Evolutionary conservation across 2,797 vertebrate genomes (phyloP), one percentile per base, ranked within the genome.

Genomic region (Mionectes olivaceus): DNA sequence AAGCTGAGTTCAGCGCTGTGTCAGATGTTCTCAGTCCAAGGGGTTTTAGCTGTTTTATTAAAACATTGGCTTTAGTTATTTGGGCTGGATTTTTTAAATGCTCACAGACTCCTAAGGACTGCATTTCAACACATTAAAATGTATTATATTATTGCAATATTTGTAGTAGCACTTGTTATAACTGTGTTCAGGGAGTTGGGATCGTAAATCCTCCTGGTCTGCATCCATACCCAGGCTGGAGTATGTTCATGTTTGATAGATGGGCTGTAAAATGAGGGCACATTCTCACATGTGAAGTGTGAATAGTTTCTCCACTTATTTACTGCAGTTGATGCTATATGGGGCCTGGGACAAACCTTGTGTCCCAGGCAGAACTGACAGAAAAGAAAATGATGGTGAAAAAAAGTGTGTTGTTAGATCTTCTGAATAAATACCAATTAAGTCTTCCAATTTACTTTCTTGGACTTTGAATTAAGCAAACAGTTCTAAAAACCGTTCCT

Each of bases 131-230:
- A 75, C 46, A 91, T 92, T 96, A 89, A 87, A 95, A 85, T 68
- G 68, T 52, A 93, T 96, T 95, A 57, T 89, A 71, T 89, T 93
- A 92, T 95, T 90, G 71, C 68, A 87, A 32, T 89, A 87, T 89
- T 94, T 92, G 94, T 89, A 93, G 88, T 94, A 94, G 79, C 78
- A 89, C 78, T 94, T 92, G 82, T 89, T 95, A 95, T 94, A 95
- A 69, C 78, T 83, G 60, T 83, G 71, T 92, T 95, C 65, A 61
- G 87, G 80, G 91, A 94, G 77, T 68, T 89, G 60, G 27, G 68
- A 93, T 90, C 83, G 77, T 95, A 97, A 96, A 96, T 94, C 52
- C 60, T 95, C 44, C 74, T 49, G 24, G 77, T 90, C 81, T 95
- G 60, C 60, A 71, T 85, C 64, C 53, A 68, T 75, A 92, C 65